Base-by-base conservation (phyloP, 2,797 vertebrate genomes). In the Xyrichtys novacula region DNA sequence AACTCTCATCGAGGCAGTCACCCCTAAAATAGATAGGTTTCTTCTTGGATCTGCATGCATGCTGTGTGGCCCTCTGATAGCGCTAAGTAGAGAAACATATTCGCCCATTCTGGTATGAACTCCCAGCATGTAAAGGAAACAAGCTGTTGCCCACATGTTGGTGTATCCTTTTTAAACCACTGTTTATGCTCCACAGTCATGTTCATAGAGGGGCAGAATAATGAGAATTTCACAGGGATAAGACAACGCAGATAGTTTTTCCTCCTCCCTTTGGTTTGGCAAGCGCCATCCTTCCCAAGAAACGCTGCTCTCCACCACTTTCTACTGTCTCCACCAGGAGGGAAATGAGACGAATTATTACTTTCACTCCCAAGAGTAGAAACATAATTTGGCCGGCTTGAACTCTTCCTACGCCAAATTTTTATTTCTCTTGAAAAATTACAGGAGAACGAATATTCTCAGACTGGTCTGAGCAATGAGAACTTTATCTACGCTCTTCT, bases 1-100 rank as follows among this genome's bases (percentile, higher is more conserved):
- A 94, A 94, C 92, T 78, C 73, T 89, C 76, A 85, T 78, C 76
- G 90, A 94, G 92, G 91, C 94, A 92, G 90, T 92, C 89, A 82
- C 80, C 90, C 79, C 76, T 84, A 87, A 92, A 94, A 92, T 93
- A 93, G 90, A 91, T 78, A 63, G 83, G 81, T 84, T 83, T 84
- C 85, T 84, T 48, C 58, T 73, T 83, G 74, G 67, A 74, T 88
- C 78, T 66, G 32, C 65, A 63, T 67, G 43, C 90, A 80, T 86
- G 84, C 90, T 94, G 92, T 92, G 92, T 92, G 93, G 92, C 88
- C 89, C 40, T 88, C 65, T 48, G 77, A 85, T 71, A 85, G 71
- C 78, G 70, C 65, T 74, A 81, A 85, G 76, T 67, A 71, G 79
- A 85, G 82, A 69, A 81, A 84, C 80, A 84, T 62, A 76, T 80